These are phyloP conservation scores for Aotus griseimembra DNA, from an alignment of 2,797 vertebrate species.

Conservation along the genomic window DNA sequence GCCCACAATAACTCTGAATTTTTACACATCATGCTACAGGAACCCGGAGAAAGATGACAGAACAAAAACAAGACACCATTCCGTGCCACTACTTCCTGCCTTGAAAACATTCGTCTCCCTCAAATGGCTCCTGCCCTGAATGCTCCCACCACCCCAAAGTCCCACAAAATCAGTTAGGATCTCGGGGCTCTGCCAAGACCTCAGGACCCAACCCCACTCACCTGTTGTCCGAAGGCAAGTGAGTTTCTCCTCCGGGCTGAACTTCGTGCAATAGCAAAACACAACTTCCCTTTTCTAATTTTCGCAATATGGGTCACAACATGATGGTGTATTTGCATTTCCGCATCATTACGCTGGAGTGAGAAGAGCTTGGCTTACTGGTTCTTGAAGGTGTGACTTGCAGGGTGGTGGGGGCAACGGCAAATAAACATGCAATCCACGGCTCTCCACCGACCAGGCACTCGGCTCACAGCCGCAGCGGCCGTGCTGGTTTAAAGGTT, in stretches of 20 bases:
- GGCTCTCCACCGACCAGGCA: background rate
- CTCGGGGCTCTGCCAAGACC: background rate
- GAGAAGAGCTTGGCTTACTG: slow-evolving; percentile 31
- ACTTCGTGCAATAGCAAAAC: slow-evolving; percentile 14
- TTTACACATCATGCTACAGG: background rate
- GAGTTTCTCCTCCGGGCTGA: slow-evolving; percentile 33
- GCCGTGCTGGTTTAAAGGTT: slow-evolving; percentile 24
- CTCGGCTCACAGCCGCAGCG: background rate
- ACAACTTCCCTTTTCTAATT: slow-evolving; percentile 75
- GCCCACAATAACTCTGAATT: background rate
- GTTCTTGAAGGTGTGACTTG: background rate
- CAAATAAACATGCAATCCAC: background rate
- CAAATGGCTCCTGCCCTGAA: background rate
- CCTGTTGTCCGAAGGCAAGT: background rate
- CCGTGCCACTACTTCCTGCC: slow-evolving; percentile 22
- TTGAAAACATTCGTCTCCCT: background rate
- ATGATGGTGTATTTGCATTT: slow-evolving; percentile 71
- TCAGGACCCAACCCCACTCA: slow-evolving; percentile 52
- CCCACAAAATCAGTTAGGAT: background rate
- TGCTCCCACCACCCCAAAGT: background rate
- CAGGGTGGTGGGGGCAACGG: slow-evolving; percentile 30
- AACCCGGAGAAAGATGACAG: background rate
- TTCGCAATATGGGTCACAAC: slow-evolving; percentile 62
- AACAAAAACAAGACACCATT: background rate
- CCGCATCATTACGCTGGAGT: slow-evolving; percentile 24